phyloP scores from a whole-genome alignment of 37 sponge, comb jelly and placozoan species.

The Halichondria panicea region DNA sequence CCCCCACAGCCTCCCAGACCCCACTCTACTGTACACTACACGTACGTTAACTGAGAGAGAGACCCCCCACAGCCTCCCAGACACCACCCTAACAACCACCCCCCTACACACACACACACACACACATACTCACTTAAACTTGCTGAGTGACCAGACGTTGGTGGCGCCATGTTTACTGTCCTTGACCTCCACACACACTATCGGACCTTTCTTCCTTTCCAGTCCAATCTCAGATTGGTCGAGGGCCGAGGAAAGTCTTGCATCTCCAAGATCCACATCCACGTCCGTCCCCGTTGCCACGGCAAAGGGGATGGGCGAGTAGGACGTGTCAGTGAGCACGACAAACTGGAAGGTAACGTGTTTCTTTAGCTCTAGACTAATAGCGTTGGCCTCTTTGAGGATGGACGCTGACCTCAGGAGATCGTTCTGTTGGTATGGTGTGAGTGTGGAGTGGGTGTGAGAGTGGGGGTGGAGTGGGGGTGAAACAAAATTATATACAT shows the following conservation, averaged over 20 bases:
- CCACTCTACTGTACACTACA: too few species aligned
- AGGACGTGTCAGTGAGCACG: constrained; percentile 81
- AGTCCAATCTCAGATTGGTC: neutral
- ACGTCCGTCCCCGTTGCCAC: constrained; percentile 66
- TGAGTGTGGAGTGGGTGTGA: neutral
- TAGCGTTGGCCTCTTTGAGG: constrained; percentile 93
- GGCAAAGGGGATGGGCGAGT: constrained; percentile 74
- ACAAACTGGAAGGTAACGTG: constrained; percentile 84
- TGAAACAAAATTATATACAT: neutral
- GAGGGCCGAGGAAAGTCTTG: neutral
- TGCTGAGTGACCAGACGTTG: constrained; percentile 82
- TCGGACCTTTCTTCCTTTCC: constrained; percentile 10
- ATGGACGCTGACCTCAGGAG: constrained; percentile 63
- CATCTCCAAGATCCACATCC: constrained; percentile 34
- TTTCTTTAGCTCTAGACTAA: constrained; percentile 87
- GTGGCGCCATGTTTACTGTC: constrained; percentile 79
- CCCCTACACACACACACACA: too few species aligned
- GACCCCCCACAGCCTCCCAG: neutral
- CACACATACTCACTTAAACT: constrained; percentile 69
- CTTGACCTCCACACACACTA: constrained; percentile 82
- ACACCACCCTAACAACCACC: too few species aligned
- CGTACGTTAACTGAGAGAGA: neutral
- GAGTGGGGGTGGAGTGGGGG: constrained; percentile 11
- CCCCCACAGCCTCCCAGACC: neutral
- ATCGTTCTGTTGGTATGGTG: constrained; percentile 38